Percentiles rank a stretch among this genome's conserved stretches.
Evolutionary conservation across 64 coral and sea anemone genomes (phyloP).

Genomic region (Pocillopora verrucosa): DNA sequence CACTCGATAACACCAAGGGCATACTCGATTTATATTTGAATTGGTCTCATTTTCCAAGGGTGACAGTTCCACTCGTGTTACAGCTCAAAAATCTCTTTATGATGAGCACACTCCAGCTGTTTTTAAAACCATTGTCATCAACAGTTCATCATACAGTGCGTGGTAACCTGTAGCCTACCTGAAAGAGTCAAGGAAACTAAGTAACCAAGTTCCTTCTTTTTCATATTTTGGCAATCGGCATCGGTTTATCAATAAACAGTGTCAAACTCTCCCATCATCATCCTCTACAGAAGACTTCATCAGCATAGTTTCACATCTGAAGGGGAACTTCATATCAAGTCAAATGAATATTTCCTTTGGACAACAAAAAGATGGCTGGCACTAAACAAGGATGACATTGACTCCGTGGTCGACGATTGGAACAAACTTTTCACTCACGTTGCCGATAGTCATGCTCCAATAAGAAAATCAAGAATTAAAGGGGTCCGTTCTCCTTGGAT

Average conservation of each 20-base stretch:
- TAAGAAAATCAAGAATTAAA: slow-evolving; percentile 9
- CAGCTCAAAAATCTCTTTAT: slow-evolving; percentile 30
- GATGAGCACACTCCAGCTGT: slow-evolving; percentile 64
- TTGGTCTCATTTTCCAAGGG: slow-evolving; percentile 2
- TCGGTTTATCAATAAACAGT: not conserved
- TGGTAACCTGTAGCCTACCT: slow-evolving; percentile 60
- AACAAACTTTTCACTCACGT: slow-evolving; percentile 29
- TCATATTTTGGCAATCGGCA: slow-evolving; percentile 5
- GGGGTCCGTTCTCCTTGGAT: slow-evolving; percentile 16
- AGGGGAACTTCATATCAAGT: not conserved
- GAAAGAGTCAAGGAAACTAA: not conserved
- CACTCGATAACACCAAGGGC: not conserved
- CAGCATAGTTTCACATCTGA: not conserved
- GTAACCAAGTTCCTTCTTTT: slow-evolving; percentile 26
- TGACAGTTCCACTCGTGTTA: not conserved
- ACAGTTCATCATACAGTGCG: slow-evolving; percentile 32
- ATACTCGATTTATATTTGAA: slow-evolving; percentile 55
- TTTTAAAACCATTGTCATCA: slow-evolving; percentile 54
- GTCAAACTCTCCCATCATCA: not conserved
- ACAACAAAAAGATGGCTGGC: slow-evolving; percentile 41
- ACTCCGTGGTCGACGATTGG: slow-evolving; percentile 37
- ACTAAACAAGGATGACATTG: slow-evolving; percentile 38
- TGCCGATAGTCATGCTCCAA: slow-evolving; percentile 28
- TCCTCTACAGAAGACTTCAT: not conserved
- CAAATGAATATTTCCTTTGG: slow-evolving; percentile 39